Percentiles rank a stretch among this genome's conserved stretches.
phyloP scores from a whole-genome alignment of 2,888 invertebrate species.

The Drosophila peninsularis region DNA sequence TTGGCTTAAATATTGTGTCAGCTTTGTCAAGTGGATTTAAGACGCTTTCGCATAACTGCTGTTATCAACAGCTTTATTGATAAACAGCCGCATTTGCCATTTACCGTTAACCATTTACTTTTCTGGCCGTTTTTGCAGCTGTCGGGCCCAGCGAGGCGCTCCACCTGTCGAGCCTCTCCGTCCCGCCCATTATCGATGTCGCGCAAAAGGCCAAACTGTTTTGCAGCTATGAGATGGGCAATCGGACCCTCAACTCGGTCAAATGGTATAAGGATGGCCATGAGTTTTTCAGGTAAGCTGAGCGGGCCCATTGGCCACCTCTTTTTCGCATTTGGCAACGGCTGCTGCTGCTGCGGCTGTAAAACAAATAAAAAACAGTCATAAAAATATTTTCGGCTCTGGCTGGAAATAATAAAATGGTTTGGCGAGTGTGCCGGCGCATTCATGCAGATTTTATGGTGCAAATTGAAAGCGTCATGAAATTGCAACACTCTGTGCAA shows the following conservation, averaged over 20 bases:
- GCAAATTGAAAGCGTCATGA: conserved; percentile 81
- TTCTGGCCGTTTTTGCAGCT: conserved; percentile 66
- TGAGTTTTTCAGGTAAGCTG: conserved; percentile 84
- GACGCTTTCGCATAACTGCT: background rate
- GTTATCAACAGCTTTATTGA: conserved; percentile 34
- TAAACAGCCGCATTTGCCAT: conserved; percentile 38
- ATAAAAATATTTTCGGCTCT: conserved; percentile 74
- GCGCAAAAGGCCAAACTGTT: conserved; percentile 84
- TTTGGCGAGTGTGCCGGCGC: conserved; percentile 45
- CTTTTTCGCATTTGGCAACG: conserved; percentile 8
- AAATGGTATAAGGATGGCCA: conserved; percentile 85
- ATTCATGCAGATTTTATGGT: conserved; percentile 80
- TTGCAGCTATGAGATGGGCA: conserved; percentile 85
- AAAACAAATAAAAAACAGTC: conserved; percentile 64
- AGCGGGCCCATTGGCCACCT: background rate
- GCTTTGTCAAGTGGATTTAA: background rate
- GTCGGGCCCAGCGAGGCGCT: conserved; percentile 78
- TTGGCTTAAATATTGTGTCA: background rate
- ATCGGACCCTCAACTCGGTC: conserved; percentile 84
- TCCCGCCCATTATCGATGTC: conserved; percentile 84
- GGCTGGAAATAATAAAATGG: conserved; percentile 69
- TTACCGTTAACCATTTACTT: conserved; percentile 25
- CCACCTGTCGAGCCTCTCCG: conserved; percentile 83
- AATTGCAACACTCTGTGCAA: conserved; percentile 71
- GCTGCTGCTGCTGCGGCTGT: conserved; percentile 37